phyloP scores from a whole-genome alignment of 2,797 vertebrate species.

The Rallus crepitans region DNA sequence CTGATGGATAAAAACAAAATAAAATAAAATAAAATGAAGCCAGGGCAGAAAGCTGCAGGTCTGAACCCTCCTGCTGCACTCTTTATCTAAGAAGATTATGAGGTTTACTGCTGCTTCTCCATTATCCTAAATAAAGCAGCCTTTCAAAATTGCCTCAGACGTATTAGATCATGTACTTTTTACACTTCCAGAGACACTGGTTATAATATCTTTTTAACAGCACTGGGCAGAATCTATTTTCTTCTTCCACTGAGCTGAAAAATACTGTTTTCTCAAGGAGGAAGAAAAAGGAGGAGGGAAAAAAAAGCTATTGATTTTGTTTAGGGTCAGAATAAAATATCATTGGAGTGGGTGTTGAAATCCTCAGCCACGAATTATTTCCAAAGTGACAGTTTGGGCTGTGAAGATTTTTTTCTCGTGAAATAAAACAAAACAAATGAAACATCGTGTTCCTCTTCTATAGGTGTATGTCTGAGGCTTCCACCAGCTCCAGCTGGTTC shows the following conservation, averaged over 20 bases:
- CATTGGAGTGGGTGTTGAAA: constrained; percentile 70
- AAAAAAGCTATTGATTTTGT: constrained; percentile 71
- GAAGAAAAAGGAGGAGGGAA: constrained; percentile 17
- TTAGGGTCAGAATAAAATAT: constrained; percentile 76
- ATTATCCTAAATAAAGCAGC: constrained; percentile 74
- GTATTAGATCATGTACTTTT: constrained; percentile 67
- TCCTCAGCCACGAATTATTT: constrained; percentile 58
- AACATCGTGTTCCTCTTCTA: constrained; percentile 31
- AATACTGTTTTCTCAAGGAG: constrained; percentile 68
- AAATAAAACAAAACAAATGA: constrained; percentile 70
- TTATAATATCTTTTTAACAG: constrained; percentile 76
- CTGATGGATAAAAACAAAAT: not conserved
- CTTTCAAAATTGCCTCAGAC: constrained; percentile 64
- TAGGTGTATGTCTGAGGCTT: not conserved
- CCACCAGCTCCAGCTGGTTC: constrained; percentile 45
- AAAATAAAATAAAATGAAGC: not conserved
- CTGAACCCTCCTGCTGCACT: constrained; percentile 30
- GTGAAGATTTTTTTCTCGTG: constrained; percentile 38
- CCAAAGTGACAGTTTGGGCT: constrained; percentile 61
- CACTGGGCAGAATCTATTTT: constrained; percentile 67
- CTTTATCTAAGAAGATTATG: constrained; percentile 48
- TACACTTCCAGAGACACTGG: constrained; percentile 65
- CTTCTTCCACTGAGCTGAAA: constrained; percentile 62
- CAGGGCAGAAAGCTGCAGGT: not conserved
- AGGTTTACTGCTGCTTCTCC: constrained; percentile 70